These are phyloP conservation scores for Caranx melampygus DNA, from an alignment of 2,113 vertebrate genomes.

Conservation along the genomic window DNA sequence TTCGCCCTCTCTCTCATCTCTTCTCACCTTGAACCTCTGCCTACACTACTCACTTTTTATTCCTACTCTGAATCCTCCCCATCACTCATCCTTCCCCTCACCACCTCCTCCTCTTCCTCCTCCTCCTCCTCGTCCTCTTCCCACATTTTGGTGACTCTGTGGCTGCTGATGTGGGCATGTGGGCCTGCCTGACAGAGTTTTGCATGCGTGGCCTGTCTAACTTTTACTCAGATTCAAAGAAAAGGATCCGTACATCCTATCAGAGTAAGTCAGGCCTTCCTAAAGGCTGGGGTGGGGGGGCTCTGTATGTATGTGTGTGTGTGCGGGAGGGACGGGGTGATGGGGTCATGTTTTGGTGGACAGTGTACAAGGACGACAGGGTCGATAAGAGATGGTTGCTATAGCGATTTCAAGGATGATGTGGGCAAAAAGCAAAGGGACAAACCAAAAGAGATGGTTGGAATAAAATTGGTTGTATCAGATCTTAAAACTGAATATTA, in stretches of 20 bases:
- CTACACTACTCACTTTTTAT: constrained; percentile 24
- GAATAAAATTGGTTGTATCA: constrained; percentile 36
- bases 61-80: constrained; percentile 5
- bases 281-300: constrained; percentile 54
- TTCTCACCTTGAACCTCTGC: constrained; percentile 2
- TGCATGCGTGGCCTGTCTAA: constrained; percentile 99
- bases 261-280: constrained; percentile 94
- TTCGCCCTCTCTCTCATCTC: constrained; percentile 15
- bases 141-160: constrained; percentile 85
- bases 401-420: constrained; percentile 11
- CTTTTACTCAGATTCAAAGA: constrained; percentile 99
- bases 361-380: background rate
- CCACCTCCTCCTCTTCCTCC: background rate
- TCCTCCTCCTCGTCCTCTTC: constrained; percentile 57
- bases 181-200: constrained; percentile 96
- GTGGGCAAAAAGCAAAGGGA: constrained; percentile 33
- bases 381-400: constrained; percentile 6
- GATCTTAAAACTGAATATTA: background rate
- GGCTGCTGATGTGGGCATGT: constrained; percentile 97
- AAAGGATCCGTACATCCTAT: constrained; percentile 99
- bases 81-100: constrained; percentile 2
- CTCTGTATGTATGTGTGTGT: constrained; percentile 51
- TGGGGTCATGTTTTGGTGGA: constrained; percentile 13
- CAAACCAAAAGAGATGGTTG: constrained; percentile 63
- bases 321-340: constrained; percentile 6